These are phyloP conservation scores for Cancer borealis DNA, from an alignment of 2,888 invertebrate species.

Conservation along the genomic window DNA sequence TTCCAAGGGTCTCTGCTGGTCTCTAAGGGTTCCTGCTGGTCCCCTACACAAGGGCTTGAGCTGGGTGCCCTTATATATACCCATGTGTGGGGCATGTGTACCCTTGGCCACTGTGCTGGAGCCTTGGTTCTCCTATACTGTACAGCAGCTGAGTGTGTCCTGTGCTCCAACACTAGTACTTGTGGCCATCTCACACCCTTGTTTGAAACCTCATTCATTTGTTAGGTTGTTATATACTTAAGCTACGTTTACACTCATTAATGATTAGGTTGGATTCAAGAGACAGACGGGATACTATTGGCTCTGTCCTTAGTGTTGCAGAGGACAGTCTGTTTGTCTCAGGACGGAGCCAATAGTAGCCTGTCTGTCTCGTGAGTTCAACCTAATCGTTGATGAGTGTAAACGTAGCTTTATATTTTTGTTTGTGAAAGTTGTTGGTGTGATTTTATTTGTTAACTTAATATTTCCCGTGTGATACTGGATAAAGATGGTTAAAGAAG, in stretches of 20 bases:
- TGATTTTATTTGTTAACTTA: neutral
- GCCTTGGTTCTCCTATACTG: constrained; percentile 18
- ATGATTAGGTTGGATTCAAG: too few relatives aligned
- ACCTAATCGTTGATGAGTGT: too few relatives aligned
- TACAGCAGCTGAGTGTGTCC: constrained; percentile 31
- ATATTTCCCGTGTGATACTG: neutral
- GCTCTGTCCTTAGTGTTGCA: too few relatives aligned
- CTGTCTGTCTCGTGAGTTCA: too few relatives aligned
- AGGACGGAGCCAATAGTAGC: too few relatives aligned
- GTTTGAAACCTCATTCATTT: neutral
- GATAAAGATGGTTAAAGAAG: neutral
- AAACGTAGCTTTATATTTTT: too few relatives aligned
- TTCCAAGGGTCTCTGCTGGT: neutral
- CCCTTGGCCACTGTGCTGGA: constrained; percentile 42
- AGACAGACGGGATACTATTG: too few relatives aligned
- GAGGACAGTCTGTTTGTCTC: too few relatives aligned
- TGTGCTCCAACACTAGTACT: constrained; percentile 30
- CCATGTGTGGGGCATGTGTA: constrained; percentile 32
- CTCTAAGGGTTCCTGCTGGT: neutral
- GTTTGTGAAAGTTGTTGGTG: neutral
- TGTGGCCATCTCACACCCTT: constrained; percentile 11
- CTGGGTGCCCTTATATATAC: neutral
- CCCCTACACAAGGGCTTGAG: neutral
- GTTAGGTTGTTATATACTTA: neutral
- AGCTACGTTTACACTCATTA: neutral